A percentile compares a stretch with the other conserved stretches of the same genome.
These are phyloP conservation scores for Temnothorax nylanderi DNA, from an alignment of 1,140 invertebrate genomes.

Conservation along the genomic window DNA sequence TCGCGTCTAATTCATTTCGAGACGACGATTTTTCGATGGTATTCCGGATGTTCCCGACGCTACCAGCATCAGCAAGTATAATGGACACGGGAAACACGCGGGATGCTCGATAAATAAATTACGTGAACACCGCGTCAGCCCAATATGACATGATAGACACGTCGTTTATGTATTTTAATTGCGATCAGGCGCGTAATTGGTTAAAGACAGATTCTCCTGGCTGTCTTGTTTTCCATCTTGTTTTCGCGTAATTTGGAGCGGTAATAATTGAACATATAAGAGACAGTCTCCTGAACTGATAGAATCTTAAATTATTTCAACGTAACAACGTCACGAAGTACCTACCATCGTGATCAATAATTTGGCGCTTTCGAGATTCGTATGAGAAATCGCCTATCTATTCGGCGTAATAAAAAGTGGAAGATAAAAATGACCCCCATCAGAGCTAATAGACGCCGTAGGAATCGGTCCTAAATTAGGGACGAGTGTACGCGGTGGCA, in stretches of 20 bases:
- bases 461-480: slow-evolving; percentile 56
- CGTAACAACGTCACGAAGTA: not conserved
- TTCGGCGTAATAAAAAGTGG: not conserved
- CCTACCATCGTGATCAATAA: not conserved
- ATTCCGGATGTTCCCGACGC: not conserved
- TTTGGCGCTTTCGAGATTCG: too few relatives aligned
- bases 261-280: not conserved
- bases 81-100: not conserved
- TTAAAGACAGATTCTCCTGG: not conserved
- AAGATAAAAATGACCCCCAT: slow-evolving; percentile 37
- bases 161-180: slow-evolving; percentile 28
- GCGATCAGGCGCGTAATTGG: not conserved
- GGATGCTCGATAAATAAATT: not conserved
- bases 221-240: not conserved
- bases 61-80: not conserved
- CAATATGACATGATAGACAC: not conserved
- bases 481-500: not conserved
- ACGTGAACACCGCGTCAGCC: not conserved
- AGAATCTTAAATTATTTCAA: not conserved
- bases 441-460: slow-evolving; percentile 27
- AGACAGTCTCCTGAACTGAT: not conserved
- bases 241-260: not conserved
- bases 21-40: not conserved
- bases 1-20: not conserved
- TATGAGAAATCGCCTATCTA: too few relatives aligned